phyloP scores from a whole-genome alignment of 2,797 vertebrate species.

The Phalanger gymnotis region DNA sequence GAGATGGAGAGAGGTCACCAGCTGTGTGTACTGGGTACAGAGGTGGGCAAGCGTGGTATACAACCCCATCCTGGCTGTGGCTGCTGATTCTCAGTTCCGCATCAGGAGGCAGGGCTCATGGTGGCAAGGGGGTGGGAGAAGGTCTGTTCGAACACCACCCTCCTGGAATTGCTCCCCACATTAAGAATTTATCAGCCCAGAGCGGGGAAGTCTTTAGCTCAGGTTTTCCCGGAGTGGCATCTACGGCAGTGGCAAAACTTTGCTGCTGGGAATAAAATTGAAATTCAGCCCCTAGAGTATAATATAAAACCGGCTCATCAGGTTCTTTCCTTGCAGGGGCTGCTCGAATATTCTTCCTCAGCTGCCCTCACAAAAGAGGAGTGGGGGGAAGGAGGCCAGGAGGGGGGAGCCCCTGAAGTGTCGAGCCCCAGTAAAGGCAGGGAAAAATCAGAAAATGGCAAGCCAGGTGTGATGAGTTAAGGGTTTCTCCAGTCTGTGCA shows the following conservation, averaged over 20 bases:
- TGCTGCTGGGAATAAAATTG: constrained; percentile 72
- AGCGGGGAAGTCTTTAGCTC: constrained; percentile 57
- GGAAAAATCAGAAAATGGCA: not conserved
- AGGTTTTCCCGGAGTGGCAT: constrained; percentile 37
- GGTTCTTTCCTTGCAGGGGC: constrained; percentile 18
- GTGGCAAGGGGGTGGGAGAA: not conserved
- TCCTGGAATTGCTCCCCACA: not conserved
- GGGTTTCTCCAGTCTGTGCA: not conserved
- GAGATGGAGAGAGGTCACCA: not conserved
- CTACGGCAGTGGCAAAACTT: constrained; percentile 43
- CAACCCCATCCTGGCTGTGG: not conserved
- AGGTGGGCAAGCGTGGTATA: not conserved
- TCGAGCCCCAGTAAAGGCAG: not conserved
- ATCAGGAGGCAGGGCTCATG: not conserved
- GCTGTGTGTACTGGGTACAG: too few species aligned
- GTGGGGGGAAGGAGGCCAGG: not conserved
- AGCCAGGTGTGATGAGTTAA: not conserved
- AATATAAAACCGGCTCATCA: constrained; percentile 9
- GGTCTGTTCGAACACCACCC: not conserved
- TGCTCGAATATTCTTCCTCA: not conserved
- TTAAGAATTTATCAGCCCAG: constrained; percentile 65
- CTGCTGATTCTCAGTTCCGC: not conserved
- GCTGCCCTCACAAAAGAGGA: not conserved
- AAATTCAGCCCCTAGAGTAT: constrained; percentile 53
- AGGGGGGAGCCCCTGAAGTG: not conserved